phyloP scores from a whole-genome alignment of 2,888 invertebrate genomes.

The Andrena flavipes region DNA sequence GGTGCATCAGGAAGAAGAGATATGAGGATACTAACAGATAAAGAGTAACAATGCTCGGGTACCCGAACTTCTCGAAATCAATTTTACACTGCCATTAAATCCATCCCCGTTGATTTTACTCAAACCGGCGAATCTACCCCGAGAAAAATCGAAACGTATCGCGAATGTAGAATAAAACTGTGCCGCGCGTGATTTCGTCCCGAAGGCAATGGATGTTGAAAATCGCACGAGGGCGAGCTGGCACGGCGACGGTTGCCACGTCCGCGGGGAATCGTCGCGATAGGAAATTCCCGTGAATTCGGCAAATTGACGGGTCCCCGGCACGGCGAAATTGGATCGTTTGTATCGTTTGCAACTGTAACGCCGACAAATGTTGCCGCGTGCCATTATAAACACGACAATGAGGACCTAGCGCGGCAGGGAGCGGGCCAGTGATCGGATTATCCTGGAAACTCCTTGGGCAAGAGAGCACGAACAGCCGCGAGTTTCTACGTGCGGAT shows the following conservation, averaged over 20 bases:
- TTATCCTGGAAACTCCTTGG: conserved; percentile 69
- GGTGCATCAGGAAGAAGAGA: too few relatives aligned
- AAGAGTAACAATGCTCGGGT: too few relatives aligned
- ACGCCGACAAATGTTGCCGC: conserved; percentile 44
- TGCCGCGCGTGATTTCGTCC: background rate
- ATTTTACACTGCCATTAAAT: too few relatives aligned
- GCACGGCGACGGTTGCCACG: background rate
- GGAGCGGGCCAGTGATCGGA: conserved; percentile 62
- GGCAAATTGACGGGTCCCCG: conserved; percentile 40
- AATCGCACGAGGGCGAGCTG: background rate
- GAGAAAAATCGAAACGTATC: too few relatives aligned
- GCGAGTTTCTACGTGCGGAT: conserved; percentile 48
- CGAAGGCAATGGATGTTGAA: background rate
- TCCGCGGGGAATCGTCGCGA: conserved; percentile 12
- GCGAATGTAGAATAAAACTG: background rate
- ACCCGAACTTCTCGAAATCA: too few relatives aligned
- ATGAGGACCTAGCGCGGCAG: conserved; percentile 38
- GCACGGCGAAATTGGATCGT: conserved; percentile 60
- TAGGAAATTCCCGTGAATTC: conserved; percentile 28
- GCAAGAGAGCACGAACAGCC: conserved; percentile 45
- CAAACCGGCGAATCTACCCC: too few relatives aligned
- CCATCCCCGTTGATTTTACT: too few relatives aligned
- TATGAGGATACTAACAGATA: too few relatives aligned
- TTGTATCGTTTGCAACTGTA: conserved; percentile 56
- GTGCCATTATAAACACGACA: conserved; percentile 59